Evolutionary conservation across 2,113 vertebrate genomes (phyloP).

Genomic region (Ovibos moschatus): DNA sequence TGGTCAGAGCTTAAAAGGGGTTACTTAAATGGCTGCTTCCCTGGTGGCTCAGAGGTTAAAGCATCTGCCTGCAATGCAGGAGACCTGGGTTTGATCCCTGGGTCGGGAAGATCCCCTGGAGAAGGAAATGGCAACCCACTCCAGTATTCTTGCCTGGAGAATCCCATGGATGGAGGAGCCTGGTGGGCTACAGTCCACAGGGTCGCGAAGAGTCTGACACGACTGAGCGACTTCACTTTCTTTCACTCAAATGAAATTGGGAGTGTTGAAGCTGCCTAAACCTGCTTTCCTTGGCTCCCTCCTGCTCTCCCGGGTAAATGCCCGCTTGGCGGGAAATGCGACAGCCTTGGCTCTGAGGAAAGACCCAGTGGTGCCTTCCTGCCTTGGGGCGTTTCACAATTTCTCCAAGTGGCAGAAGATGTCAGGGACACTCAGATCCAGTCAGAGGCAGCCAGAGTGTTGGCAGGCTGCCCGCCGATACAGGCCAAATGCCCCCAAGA

Average conservation of each 20-base stretch:
- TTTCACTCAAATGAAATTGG: background rate
- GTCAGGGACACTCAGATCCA: background rate
- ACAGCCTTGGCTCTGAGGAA: background rate
- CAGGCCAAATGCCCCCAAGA: background rate
- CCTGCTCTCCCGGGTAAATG: background rate
- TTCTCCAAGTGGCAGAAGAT: background rate
- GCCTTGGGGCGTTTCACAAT: background rate
- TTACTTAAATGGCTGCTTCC: background rate
- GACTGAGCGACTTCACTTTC: too few relatives aligned
- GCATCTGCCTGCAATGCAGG: too few relatives aligned
- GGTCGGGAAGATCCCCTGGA: too few relatives aligned
- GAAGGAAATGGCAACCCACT: too few relatives aligned
- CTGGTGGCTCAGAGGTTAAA: too few relatives aligned
- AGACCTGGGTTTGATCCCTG: too few relatives aligned
- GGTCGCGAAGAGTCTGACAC: rapidly evolving
- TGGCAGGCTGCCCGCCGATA: background rate
- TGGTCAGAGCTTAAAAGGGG: background rate
- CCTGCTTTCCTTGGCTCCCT: background rate
- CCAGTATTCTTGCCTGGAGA: too few relatives aligned
- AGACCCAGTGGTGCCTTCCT: background rate
- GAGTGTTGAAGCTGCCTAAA: background rate
- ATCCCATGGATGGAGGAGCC: too few relatives aligned
- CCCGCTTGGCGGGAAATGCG: background rate
- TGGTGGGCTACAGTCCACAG: too few relatives aligned
- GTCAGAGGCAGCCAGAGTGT: background rate